Evolutionary conservation across 2,113 vertebrate genomes (phyloP), one percentile per base, ranked within the genome.

Genomic region (Ophiodon elongatus): DNA sequence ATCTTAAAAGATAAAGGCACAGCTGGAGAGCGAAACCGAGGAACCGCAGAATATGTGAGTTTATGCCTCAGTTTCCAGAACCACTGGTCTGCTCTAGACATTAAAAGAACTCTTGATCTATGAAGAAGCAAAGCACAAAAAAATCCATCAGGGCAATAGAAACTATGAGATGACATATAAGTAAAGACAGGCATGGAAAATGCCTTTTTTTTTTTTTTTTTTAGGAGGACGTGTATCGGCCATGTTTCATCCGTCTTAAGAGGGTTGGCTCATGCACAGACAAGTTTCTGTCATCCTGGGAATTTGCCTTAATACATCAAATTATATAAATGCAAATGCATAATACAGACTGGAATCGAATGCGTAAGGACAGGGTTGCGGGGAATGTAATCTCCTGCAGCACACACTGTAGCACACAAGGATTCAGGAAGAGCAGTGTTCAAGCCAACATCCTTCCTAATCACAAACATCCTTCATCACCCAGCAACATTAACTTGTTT

Each of bases 391-490:
- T 87, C 71, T 37, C 63, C 73, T 45, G 23, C 80, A 37, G 41
- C 2, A 31, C 13, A 57, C 57, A 59, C 71, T 82, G 80, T 39
- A 54, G 78, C 74, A 68, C 43, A 60, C 64, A 69, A 83, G 69
- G 87, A 80, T 81, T 79, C 92, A 90, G 91, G 92, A 93, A 91
- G 89, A 89, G 84, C 72, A 33, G 57, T 65, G 83, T 79, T 88
- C 82, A 52, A 68, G 71, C 79, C 88, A 80, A 83, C 86, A 89
- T 93, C 91, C 92, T 93, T 92, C 90, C 91, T 90, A 85, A 87
- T 90, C 83, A 82, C 89, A 86, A 90, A 92, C 90, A 93, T 92
- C 87, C 92, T 89, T 80, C 72, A 75, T 35, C 72, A 85, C 74
- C 73, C 64, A 78, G 62, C 50, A 84, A 35, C 82, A 76, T 74